Base-by-base conservation (phyloP, 2,113 vertebrate species). In the Cinclus cinclus region DNA sequence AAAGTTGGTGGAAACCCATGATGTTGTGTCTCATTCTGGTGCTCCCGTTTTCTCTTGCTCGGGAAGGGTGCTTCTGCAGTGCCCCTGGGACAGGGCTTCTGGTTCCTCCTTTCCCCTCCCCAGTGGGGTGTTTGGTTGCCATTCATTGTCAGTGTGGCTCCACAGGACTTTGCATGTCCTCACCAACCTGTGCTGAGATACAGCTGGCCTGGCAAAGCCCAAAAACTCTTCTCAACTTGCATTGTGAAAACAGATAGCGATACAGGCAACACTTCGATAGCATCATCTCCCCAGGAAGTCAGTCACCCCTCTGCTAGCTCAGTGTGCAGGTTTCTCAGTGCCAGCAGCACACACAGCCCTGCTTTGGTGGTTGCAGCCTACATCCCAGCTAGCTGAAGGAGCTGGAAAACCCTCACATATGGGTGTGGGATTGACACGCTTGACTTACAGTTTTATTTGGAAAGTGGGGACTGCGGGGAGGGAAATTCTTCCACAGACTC, bases 401-500 rank as follows among this genome's bases (percentile, higher is more conserved):
- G 60, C 85, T 78, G 74, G 83, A 77, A 82, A 89, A 31, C 28
- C 30, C 62, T 82, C 1, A 0, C 1, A 0, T 65, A 13, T 10
- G 20, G 35, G 21, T 39, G 62, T 3, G 4, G 68, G 82, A 71
- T 60, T 83, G 60, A 70, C 47, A 56, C 52, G 52, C 73, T 90
- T 83, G 52, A 30, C 19, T 81, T 83, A 74, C 0, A 5, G 37
- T 71, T 95, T 83, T 86, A 28, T 84, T 83, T 88, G 79, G 80
- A 70, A 95, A 63, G 44, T 18, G 18, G 47, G 39, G 42, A 42
- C 35, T 65, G 70, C 1, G 58, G 50, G n/a, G 52, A 70, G 85
- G 41, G 63, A 77, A 67, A n/a, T 82, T 92, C 69, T 77, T 91
- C 76, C 77, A 24, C 31, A 83, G 33, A 53, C 49, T 88, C 73